phyloP scores from a whole-genome alignment of 1,140 invertebrate species.

The Neodiprion pinetum region DNA sequence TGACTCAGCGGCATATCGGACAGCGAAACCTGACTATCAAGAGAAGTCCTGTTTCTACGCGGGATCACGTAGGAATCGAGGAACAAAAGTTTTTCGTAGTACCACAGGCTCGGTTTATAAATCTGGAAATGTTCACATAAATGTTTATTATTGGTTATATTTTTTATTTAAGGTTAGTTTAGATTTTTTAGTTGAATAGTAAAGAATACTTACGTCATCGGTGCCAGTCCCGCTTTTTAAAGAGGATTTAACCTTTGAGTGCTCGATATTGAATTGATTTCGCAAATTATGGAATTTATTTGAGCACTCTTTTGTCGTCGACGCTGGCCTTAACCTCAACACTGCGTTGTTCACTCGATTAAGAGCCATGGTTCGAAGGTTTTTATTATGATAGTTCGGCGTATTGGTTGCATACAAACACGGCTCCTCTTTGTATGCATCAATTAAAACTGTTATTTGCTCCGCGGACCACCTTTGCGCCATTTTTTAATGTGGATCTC shows the following conservation, averaged over 20 bases:
- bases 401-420: slow-evolving; percentile 15
- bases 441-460: slow-evolving; percentile 10
- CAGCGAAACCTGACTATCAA: not conserved
- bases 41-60: slow-evolving; percentile 2
- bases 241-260: slow-evolving; percentile 9
- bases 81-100: slow-evolving; percentile 14
- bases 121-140: slow-evolving; percentile 12
- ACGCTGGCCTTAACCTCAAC: slow-evolving; percentile 2
- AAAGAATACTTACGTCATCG: slow-evolving; percentile 17
- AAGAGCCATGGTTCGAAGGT: slow-evolving; percentile 8
- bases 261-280: slow-evolving; percentile 14
- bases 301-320: slow-evolving; percentile 12
- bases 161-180: slow-evolving; percentile 2
- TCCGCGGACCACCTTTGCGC: slow-evolving; percentile 12
- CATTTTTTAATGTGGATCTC: not conserved
- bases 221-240: slow-evolving; percentile 18
- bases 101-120: slow-evolving; percentile 9
- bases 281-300: slow-evolving; percentile 17
- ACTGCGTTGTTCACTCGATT: not conserved
- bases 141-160: not conserved
- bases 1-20: not conserved
- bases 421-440: slow-evolving; percentile 14
- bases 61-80: not conserved
- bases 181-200: not conserved
- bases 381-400: slow-evolving; percentile 16